A percentile compares a stretch with the other conserved stretches of the same genome.
Evolutionary conservation across 2,113 vertebrate genomes (phyloP).

Genomic region (Zosterops lateralis): DNA sequence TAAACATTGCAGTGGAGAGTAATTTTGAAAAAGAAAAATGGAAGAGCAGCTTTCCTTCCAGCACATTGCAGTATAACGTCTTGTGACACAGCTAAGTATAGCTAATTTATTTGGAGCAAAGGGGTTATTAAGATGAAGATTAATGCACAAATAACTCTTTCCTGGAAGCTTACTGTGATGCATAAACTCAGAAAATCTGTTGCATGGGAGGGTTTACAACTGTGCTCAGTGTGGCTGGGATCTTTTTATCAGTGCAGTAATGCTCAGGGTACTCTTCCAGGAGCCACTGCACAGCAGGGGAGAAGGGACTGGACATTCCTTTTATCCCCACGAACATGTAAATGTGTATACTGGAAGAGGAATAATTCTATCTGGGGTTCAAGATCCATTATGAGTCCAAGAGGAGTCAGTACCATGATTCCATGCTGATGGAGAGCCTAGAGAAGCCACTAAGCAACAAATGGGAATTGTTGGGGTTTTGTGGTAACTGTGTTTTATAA

Average conservation of each 20-base stretch:
- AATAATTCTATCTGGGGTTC: neutral
- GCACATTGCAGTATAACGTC: neutral
- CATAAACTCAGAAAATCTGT: conserved; percentile 26
- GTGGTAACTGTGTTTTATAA: neutral
- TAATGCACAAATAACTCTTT: conserved; percentile 47
- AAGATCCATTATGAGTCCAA: neutral
- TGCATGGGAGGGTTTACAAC: neutral
- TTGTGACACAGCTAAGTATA: conserved; percentile 37
- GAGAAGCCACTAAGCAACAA: neutral
- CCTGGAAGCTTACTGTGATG: conserved; percentile 26
- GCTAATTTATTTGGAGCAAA: conserved; percentile 41
- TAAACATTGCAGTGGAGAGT: conserved; percentile 10
- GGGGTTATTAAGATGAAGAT: conserved; percentile 33
- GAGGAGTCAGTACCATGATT: neutral
- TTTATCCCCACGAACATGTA: neutral
- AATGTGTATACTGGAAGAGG: neutral
- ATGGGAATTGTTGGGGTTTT: neutral
- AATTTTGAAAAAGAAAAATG: neutral
- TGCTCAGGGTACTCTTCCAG: neutral
- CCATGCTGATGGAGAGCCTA: neutral
- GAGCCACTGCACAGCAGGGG: neutral
- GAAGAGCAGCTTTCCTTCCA: neutral
- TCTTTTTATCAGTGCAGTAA: neutral
- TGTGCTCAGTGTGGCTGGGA: neutral
- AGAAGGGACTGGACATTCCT: neutral